Evolutionary conservation across 2,113 vertebrate genomes (phyloP), one percentile per base, ranked within the genome.

Genomic region (Ptilonorhynchus violaceus): DNA sequence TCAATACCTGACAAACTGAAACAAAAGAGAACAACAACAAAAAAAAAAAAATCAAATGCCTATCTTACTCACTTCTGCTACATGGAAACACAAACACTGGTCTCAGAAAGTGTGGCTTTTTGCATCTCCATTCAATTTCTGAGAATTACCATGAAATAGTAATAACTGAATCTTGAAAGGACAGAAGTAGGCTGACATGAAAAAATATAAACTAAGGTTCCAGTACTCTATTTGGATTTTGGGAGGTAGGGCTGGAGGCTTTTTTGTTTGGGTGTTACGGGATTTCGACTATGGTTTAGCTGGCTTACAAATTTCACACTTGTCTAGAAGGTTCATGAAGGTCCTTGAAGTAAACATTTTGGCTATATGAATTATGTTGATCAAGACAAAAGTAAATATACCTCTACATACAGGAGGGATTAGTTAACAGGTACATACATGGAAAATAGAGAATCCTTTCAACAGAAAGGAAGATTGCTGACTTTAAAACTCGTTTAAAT

Each of bases 201-300:
- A 72, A 76, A 92, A 70, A 59, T 9, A 14, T 5, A 64, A 77
- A 14, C 10, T 56, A 87, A 44, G 19, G 27, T 87, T 62, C 35
- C 28, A 79, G 20, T 67, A 88, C 13, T 16, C 31, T 31, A 5
- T 31, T 50, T 41, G 27, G 13, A 41, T 46, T 89, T 76, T 39
- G 10, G 4, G 6, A 41, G 7, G 9, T 37, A 22, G 7, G 31
- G 15, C 16, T 21, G 20, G 5, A 52, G 20, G 0, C 2, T 47
- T 56, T 74, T 25, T 30, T 72, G 18, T 13, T 39, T 78, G 41
- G 12, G 28, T 42, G 41, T 50, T 68, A 31, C 7, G 15, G 6
- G 23, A 12, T 30, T 87, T 79, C 68, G 31, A 64, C 47, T 64
- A 35, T 16, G 39, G 30, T 39, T 83, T 66, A 89, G 33, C 33